Conservation (phyloP, 2,113 vertebrate genomes). For the Ornithorhynchus anatinus region DNA sequence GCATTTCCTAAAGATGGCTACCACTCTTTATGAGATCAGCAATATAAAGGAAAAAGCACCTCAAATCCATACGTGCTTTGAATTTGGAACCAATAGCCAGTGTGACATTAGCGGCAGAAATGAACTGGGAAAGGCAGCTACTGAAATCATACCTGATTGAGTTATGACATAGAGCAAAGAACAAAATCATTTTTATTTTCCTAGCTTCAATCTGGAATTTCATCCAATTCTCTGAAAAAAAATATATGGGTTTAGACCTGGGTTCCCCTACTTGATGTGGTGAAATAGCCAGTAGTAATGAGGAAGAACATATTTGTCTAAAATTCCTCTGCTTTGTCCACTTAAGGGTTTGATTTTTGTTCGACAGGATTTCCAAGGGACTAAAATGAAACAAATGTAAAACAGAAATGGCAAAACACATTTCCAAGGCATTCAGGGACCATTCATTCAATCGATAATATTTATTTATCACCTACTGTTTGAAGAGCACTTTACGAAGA, state of each 20-base stretch:
- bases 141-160: conserved; percentile 20
- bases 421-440: too few relatives aligned
- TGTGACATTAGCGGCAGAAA: conserved; percentile 50
- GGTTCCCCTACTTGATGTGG: neutral
- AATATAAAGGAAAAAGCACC: conserved; percentile 36
- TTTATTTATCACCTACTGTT: too few relatives aligned
- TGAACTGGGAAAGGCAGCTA: conserved; percentile 50
- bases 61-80: conserved; percentile 37
- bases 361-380: too few relatives aligned
- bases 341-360: too few relatives aligned
- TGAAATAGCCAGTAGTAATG: too few relatives aligned
- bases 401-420: too few relatives aligned
- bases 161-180: conserved; percentile 49
- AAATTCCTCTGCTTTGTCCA: too few relatives aligned
- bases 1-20: conserved; percentile 45
- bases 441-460: too few relatives aligned
- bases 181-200: conserved; percentile 46
- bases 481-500: too few relatives aligned
- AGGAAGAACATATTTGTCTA: too few relatives aligned
- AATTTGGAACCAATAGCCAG: conserved; percentile 51
- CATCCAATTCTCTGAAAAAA: conserved; percentile 35
- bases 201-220: conserved; percentile 39
- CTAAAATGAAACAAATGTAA: too few relatives aligned
- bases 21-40: conserved; percentile 15
- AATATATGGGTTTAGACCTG: conserved; percentile 14